Evolutionary conservation across 2,113 vertebrate genomes (phyloP).

Genomic region (Garra rufa): DNA sequence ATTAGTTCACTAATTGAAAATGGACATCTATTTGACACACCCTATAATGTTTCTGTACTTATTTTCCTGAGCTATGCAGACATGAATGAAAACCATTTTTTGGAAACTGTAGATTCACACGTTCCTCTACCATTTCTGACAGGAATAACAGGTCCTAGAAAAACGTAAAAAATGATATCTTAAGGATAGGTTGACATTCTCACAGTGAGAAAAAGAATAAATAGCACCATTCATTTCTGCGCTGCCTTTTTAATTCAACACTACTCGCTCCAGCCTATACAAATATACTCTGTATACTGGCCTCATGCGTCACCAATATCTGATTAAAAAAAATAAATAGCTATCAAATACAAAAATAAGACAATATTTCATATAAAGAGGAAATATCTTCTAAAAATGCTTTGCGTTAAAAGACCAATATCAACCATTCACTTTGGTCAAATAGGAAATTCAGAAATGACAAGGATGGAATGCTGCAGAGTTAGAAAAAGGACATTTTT

Average conservation of each 20-base stretch:
- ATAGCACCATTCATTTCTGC: slow-evolving; percentile 49
- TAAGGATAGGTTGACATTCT: slow-evolving; percentile 13
- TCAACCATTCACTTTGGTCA: slow-evolving; percentile 53
- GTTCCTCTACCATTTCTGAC: neutral
- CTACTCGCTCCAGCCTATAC: slow-evolving; percentile 23
- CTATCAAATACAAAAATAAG: slow-evolving; percentile 82
- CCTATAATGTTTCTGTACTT: neutral
- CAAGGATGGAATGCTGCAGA: slow-evolving; percentile 19
- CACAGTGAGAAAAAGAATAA: slow-evolving; percentile 41
- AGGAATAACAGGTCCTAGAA: neutral
- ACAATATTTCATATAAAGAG: slow-evolving; percentile 75
- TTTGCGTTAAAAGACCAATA: slow-evolving; percentile 64
- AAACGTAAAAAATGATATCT: neutral
- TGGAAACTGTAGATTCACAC: neutral
- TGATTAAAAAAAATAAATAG: slow-evolving; percentile 82
- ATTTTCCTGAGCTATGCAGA: slow-evolving; percentile 30
- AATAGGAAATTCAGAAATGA: slow-evolving; percentile 38
- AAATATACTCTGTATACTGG: slow-evolving; percentile 32
- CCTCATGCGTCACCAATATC: slow-evolving; percentile 35
- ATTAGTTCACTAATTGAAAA: slow-evolving; percentile 1
- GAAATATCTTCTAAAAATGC: slow-evolving; percentile 58
- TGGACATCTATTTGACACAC: slow-evolving; percentile 17
- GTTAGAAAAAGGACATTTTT: neutral
- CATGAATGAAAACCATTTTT: neutral
- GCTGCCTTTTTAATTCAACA: neutral